Base-by-base conservation (phyloP, 2,888 invertebrate genomes). In the Dromius quadrimaculatus region DNA sequence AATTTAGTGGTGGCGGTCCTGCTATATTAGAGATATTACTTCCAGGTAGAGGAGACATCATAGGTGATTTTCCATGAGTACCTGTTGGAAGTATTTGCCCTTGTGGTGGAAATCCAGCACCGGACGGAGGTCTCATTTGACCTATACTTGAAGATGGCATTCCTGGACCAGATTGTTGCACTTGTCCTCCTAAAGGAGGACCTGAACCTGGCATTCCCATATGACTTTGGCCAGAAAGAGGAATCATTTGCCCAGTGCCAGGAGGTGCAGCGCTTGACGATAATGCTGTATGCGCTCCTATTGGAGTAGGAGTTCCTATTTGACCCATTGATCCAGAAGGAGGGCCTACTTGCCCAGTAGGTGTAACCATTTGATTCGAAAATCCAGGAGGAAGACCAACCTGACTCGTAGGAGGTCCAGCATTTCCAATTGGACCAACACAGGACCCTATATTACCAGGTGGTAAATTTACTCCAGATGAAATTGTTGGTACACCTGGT, bases 71-170 rank as follows among this genome's bases (percentile, higher is more conserved):
- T 41, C 23, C 43, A 28, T 43, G 63, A 38, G 45, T 63, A 63
- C 28, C 50, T 23, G 50, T 22, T 8, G 66, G 66, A 5, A 22
- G 65, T 6, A 43, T 28, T 9, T 23, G 22, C 15, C 15, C 38
- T 62, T 62, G 62, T 43, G 17, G 19, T 9, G 64, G 64, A 11
- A 17, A 50, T 15, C 61, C 32, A 15, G 23, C 34, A 71, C 62
- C 61, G 59, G 50, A 11, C 13, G 2, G 15, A 41, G 13, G 41
- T 8, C 11, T 17, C 32, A 61, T 65, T 28, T 73, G 74, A 50
- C 45, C 15, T 9, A 8, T 17, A 13, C 15, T 45, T 32, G 61
- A 45, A 59, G 73, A 65, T 19, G 74, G 74, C 72, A 75, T 74
- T 43, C 73, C 74, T 50, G 73, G 54, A 11, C 57, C 65, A 8